phyloP scores from a whole-genome alignment of 2,888 invertebrate species.

The Macrophya annulata region DNA sequence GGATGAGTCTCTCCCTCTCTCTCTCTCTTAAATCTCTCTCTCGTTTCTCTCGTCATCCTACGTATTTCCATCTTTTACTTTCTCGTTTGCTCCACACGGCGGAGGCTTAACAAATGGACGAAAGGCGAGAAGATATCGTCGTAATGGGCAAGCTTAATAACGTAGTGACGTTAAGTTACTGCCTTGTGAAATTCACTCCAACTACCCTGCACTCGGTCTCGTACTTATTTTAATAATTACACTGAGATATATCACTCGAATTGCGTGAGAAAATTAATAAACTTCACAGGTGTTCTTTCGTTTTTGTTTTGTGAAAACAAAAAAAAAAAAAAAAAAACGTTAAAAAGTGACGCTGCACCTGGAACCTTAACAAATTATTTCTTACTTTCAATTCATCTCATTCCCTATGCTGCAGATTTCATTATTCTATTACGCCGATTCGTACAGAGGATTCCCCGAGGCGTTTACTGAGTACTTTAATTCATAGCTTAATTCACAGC shows the following conservation, averaged over 20 bases:
- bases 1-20: neutral
- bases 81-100: neutral
- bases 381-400: neutral
- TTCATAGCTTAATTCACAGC: neutral
- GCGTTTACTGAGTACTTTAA: conserved; percentile 29
- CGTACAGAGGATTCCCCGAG: neutral
- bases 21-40: neutral
- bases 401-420: neutral
- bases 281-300: neutral
- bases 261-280: conserved; percentile 2
- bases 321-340: no score
- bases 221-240: conserved; percentile 11
- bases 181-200: neutral
- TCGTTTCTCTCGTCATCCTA: conserved; percentile 12
- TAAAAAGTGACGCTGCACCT: neutral
- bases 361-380: neutral
- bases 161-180: conserved; percentile 30
- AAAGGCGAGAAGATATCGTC: conserved; percentile 20
- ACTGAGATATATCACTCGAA: conserved; percentile 3
- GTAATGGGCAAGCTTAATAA: conserved; percentile 19
- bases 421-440: neutral
- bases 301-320: neutral
- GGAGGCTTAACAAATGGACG: neutral
- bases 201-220: neutral
- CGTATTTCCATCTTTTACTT: conserved; percentile 4